A percentile compares a stretch with the other conserved stretches of the same genome.
Conservation (phyloP, 2,888 invertebrate genomes). For the Epinotia ramella region DNA sequence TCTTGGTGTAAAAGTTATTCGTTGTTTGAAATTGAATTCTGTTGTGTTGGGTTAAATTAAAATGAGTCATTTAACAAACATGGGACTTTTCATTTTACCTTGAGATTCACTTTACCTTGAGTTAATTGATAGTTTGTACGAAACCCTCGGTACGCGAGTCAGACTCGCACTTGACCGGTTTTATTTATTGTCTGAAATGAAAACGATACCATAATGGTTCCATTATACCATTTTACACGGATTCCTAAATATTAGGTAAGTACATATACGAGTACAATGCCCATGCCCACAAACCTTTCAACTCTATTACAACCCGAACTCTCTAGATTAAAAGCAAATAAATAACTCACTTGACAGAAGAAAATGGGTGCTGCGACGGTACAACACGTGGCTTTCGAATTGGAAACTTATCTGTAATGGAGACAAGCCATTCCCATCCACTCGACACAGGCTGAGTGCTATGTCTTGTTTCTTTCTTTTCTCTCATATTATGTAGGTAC, state of each 20-base stretch:
- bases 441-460: slow-evolving; percentile 32
- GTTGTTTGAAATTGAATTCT: too few species aligned
- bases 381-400: slow-evolving; percentile 31
- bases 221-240: background rate
- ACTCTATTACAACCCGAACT: background rate
- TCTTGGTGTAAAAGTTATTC: too few species aligned
- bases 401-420: slow-evolving; percentile 46
- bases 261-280: background rate
- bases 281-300: background rate
- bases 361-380: slow-evolving; percentile 33
- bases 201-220: background rate
- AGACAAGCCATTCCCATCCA: slow-evolving; percentile 24
- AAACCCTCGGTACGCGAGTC: too few species aligned
- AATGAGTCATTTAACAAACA: too few species aligned
- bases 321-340: slow-evolving; percentile 26
- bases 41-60: too few species aligned
- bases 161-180: too few species aligned
- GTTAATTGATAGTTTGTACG: too few species aligned
- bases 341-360: slow-evolving; percentile 22
- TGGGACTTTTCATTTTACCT: too few species aligned
- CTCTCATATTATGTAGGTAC: slow-evolving; percentile 3
- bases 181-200: background rate
- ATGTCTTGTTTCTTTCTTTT: slow-evolving; percentile 32
- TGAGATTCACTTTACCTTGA: too few species aligned
- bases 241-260: background rate